phyloP scores from a whole-genome alignment of 2,888 invertebrate genomes.

The Drosophila prolongata region DNA sequence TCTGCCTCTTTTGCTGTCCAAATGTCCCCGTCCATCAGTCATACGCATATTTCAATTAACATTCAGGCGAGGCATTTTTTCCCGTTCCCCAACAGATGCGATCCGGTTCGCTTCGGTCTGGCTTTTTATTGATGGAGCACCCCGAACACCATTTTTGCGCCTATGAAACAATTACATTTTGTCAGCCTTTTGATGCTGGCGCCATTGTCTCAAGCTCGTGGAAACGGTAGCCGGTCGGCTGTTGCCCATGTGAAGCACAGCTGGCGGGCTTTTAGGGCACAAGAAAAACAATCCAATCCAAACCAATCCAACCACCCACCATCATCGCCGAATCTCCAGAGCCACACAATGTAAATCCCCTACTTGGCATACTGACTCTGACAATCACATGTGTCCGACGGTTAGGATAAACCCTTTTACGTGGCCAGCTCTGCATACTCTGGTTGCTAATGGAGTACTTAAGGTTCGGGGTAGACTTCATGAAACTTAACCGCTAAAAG shows the following conservation, averaged over 20 bases:
- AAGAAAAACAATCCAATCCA: constrained; percentile 27
- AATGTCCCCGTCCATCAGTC: constrained; percentile 66
- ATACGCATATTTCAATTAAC: constrained; percentile 78
- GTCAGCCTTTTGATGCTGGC: constrained; percentile 56
- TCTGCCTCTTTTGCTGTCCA: constrained; percentile 12
- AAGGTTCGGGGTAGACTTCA: not conserved
- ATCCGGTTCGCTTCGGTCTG: constrained; percentile 58
- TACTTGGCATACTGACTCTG: constrained; percentile 40
- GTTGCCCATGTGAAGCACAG: constrained; percentile 45
- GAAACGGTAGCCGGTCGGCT: constrained; percentile 61
- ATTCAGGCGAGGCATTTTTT: constrained; percentile 68
- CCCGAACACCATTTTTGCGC: constrained; percentile 65
- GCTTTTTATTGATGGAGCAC: constrained; percentile 46
- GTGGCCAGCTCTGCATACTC: constrained; percentile 27
- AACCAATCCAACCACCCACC: constrained; percentile 61
- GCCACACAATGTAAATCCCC: constrained; percentile 57
- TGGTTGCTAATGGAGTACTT: constrained; percentile 19
- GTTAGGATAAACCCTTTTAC: constrained; percentile 55
- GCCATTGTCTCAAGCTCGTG: constrained; percentile 23
- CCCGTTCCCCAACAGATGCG: constrained; percentile 47
- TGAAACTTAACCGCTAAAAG: not conserved
- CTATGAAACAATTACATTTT: constrained; percentile 76
- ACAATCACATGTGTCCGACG: constrained; percentile 55
- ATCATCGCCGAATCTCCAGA: constrained; percentile 22
- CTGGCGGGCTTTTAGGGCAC: constrained; percentile 52